Evolutionary conservation across 1,140 invertebrate genomes (phyloP).

Genomic region (Temnothorax curvispinosus): DNA sequence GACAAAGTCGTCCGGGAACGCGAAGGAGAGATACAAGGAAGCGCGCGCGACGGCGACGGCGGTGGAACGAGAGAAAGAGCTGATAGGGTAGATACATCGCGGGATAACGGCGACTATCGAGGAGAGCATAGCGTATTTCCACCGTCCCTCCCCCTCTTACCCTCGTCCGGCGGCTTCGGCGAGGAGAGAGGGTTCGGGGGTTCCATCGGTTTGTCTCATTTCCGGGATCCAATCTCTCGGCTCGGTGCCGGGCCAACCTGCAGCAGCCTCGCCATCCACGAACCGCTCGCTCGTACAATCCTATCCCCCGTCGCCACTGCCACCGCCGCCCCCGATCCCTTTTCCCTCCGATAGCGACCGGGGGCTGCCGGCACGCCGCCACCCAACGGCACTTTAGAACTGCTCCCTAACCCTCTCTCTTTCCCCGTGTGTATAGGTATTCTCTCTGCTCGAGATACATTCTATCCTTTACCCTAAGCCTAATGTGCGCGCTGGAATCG

Average conservation of each 20-base stretch:
- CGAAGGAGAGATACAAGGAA: conserved; percentile 69
- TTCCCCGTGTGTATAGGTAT: conserved; percentile 39
- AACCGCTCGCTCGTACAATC: conserved; percentile 62
- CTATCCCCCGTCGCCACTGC: conserved; percentile 30
- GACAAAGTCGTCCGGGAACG: conserved; percentile 65
- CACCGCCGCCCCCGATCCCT: conserved; percentile 19
- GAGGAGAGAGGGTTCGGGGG: conserved; percentile 57
- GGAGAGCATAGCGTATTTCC: conserved; percentile 76
- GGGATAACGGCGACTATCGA: conserved; percentile 81
- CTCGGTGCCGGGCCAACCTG: conserved; percentile 75
- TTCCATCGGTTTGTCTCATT: conserved; percentile 84
- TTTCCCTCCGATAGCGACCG: conserved; percentile 44
- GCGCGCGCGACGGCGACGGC: neutral
- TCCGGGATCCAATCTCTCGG: conserved; percentile 83
- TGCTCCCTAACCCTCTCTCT: conserved; percentile 58
- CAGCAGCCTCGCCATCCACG: conserved; percentile 68
- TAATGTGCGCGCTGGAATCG: conserved; percentile 56
- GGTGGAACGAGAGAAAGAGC: conserved; percentile 41
- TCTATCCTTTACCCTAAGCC: conserved; percentile 61
- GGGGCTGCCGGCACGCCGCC: conserved; percentile 62
- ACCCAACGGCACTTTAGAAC: conserved; percentile 75
- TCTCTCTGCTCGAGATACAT: conserved; percentile 56
- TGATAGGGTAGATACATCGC: conserved; percentile 78
- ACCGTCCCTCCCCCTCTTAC: conserved; percentile 59
- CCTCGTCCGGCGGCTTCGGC: conserved; percentile 12